Evolutionary conservation across 2,797 vertebrate species (phyloP), one percentile per base, ranked within the genome.

Genomic region (Tiaroga cobitis): DNA sequence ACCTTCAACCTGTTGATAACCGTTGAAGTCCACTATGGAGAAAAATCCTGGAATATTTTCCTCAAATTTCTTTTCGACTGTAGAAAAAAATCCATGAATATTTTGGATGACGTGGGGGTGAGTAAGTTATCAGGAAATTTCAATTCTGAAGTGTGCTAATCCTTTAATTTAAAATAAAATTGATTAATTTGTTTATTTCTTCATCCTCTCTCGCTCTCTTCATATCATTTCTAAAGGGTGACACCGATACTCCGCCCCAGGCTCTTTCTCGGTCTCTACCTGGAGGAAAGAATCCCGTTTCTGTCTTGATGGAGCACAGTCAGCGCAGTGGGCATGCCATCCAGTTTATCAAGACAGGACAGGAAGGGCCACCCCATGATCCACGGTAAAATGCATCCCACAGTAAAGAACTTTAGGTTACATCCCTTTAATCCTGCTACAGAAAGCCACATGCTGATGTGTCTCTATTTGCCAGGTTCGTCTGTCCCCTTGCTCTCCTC

Each of bases 351-450:
- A 95, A 97, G 87, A 96, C 98, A 0, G 95, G 97, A 56, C 97
- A 98, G 93, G 97, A 97, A 3, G 98, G 98, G 15, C 98, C 98
- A 0, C 95, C 98, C 4, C 98, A 99, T 5, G 97, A 99, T 91
- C 98, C 98, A 24, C 96, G 97, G 98, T 99, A 96, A 70, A 54
- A 49, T 37, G 26, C n/a, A 16, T 56, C 21, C 32, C 67, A 61
- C 54, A 11, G 29, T 74, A 19, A 61, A 74, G 11, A 68, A 4
- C 32, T 61, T 72, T 43, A 41, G 10, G 49, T 75, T 54, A 34
- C 6, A 54, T 70, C 7, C 34, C 13, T 69, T 37, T 81, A 59
- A 77, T 59, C 24, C 34, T 39, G 24, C 54, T 69, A 39, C 11
- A 68, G 63, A 68, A 51, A 11, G 32, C 16, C 13, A 69, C 8